phyloP scores from a whole-genome alignment of 2,113 vertebrate species.

The Puntigrus tetrazona region DNA sequence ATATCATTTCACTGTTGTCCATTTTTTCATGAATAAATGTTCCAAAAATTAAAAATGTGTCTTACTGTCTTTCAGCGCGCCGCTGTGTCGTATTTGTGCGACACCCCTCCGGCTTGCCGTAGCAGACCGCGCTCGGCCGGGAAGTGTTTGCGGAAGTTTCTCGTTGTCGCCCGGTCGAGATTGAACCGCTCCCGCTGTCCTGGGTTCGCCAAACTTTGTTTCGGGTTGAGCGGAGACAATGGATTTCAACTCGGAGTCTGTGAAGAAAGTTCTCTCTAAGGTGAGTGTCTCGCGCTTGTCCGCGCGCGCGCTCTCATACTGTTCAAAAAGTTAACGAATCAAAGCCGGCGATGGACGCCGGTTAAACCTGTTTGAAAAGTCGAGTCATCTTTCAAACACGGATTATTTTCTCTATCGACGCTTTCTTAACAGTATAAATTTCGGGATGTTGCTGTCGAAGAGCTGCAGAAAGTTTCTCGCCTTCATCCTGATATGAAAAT shows the following conservation, averaged over 20 bases:
- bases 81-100: not conserved
- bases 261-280: constrained; percentile 71
- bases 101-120: constrained; percentile 55
- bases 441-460: constrained; percentile 73
- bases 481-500: constrained; percentile 64
- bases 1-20: no score
- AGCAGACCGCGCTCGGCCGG: not conserved
- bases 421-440: constrained; percentile 75
- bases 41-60: no score
- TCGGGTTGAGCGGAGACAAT: constrained; percentile 54
- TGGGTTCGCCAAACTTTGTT: not conserved
- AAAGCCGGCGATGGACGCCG: not conserved
- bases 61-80: no score
- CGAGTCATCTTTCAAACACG: not conserved
- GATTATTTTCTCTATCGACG: no score
- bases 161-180: not conserved
- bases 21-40: no score
- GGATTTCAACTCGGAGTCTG: constrained; percentile 70
- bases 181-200: not conserved
- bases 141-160: constrained; percentile 55
- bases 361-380: constrained; percentile 13
- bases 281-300: constrained; percentile 55
- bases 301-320: not conserved
- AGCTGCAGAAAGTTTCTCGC: constrained; percentile 72
- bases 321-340: not conserved